These are phyloP conservation scores for Germaria angustata DNA, from an alignment of 2,888 invertebrate species.

Conservation along the genomic window DNA sequence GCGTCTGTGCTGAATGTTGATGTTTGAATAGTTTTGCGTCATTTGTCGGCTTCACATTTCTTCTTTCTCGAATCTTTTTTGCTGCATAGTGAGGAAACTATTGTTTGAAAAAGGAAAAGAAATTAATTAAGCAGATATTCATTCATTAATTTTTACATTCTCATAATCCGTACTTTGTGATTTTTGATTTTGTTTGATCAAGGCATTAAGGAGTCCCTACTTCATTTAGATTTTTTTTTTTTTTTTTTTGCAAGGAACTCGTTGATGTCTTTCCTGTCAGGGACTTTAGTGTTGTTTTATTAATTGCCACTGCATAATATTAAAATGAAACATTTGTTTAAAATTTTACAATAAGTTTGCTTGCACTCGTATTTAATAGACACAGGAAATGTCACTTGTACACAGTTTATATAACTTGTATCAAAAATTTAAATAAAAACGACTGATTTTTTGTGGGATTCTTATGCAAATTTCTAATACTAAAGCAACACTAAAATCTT, in stretches of 20 bases:
- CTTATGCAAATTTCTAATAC: too few relatives aligned
- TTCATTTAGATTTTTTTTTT: not conserved
- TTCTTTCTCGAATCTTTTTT: slow-evolving; percentile 4
- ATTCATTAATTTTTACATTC: slow-evolving; percentile 22
- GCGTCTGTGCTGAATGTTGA: slow-evolving; percentile 7
- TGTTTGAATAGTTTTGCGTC: slow-evolving; percentile 45
- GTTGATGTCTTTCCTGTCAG: slow-evolving; percentile 38
- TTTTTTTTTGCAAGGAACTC: not conserved
- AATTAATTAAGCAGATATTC: slow-evolving; percentile 58
- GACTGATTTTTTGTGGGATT: too few relatives aligned
- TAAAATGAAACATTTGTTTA: not conserved
- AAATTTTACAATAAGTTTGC: too few relatives aligned
- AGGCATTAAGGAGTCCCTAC: slow-evolving; percentile 5
- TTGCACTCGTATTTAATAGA: too few relatives aligned
- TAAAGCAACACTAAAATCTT: too few relatives aligned
- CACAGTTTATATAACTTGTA: too few relatives aligned
- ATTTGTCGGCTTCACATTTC: slow-evolving; percentile 29
- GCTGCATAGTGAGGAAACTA: not conserved
- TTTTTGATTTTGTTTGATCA: slow-evolving; percentile 24
- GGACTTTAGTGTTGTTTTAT: slow-evolving; percentile 54
- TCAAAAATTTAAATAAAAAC: too few relatives aligned
- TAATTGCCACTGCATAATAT: slow-evolving; percentile 63
- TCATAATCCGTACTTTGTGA: slow-evolving; percentile 30
- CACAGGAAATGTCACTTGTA: too few relatives aligned
- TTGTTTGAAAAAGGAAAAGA: not conserved